Percentiles rank a stretch among this genome's conserved stretches.
Evolutionary conservation across 2,113 vertebrate species (phyloP).

Genomic region (Glareola pratincola): DNA sequence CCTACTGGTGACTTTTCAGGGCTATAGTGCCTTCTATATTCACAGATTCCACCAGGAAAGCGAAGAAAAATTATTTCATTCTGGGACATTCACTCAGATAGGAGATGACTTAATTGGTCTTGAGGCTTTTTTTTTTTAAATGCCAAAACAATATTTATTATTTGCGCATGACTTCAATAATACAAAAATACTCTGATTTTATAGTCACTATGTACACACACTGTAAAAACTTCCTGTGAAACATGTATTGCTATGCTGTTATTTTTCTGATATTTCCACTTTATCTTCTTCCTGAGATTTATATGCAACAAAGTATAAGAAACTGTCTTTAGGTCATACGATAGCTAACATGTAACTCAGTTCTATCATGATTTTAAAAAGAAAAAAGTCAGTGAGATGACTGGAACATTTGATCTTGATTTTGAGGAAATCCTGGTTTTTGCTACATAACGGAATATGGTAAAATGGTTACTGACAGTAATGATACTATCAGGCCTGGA

Average conservation of each 20-base stretch:
- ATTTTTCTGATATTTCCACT: background rate
- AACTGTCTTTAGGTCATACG: background rate
- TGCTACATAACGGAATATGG: background rate
- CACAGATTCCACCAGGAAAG: background rate
- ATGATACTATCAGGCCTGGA: background rate
- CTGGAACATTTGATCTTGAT: background rate
- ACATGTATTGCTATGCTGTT: background rate
- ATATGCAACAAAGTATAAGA: background rate
- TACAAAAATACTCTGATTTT: background rate
- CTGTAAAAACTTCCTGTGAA: background rate
- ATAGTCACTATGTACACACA: background rate
- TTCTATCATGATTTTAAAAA: background rate
- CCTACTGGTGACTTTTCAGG: background rate
- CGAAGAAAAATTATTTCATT: background rate
- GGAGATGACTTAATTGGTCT: background rate
- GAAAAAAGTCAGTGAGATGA: background rate
- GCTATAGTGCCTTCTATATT: background rate
- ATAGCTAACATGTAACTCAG: background rate
- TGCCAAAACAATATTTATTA: background rate
- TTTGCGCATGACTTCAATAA: background rate
- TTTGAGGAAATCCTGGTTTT: background rate
- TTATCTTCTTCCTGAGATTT: background rate
- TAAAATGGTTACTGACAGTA: background rate
- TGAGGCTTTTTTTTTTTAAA: background rate
- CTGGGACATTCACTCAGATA: background rate